phyloP scores from a whole-genome alignment of 2,797 vertebrate genomes.

The Melanogrammus aeglefinus region DNA sequence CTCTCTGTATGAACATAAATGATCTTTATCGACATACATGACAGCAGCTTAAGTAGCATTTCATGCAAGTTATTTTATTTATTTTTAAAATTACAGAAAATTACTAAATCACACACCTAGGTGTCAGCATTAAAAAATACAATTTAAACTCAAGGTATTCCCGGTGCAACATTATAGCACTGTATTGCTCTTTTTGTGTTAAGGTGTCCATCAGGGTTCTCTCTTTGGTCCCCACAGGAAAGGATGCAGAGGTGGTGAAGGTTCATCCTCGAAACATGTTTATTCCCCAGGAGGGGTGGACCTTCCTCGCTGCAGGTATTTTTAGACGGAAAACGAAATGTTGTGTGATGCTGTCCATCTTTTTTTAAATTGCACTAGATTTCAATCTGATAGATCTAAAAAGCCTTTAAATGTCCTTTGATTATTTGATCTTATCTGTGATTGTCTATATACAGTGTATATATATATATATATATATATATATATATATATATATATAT shows the following conservation, averaged over 20 bases:
- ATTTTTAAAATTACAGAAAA: too few relatives aligned
- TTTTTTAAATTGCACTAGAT: neutral
- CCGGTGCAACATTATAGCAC: neutral
- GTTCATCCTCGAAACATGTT: slow-evolving; percentile 85
- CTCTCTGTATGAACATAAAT: neutral
- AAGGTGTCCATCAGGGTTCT: slow-evolving; percentile 24
- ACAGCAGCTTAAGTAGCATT: neutral
- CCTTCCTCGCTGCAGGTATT: slow-evolving; percentile 87
- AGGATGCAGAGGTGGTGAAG: slow-evolving; percentile 71
- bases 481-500: too few relatives aligned
- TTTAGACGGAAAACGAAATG: slow-evolving; percentile 7
- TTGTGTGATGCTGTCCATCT: neutral
- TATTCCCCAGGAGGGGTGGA: slow-evolving; percentile 78
- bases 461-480: too few relatives aligned
- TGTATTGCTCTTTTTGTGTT: neutral
- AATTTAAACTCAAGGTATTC: neutral
- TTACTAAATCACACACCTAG: too few relatives aligned
- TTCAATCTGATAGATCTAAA: neutral
- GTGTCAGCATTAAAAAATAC: neutral
- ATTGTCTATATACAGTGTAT: too few relatives aligned
- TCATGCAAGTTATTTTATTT: neutral
- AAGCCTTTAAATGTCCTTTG: neutral
- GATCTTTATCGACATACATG: neutral
- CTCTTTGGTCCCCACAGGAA: slow-evolving; percentile 68
- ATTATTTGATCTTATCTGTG: too few relatives aligned